Percentiles rank a stretch among this genome's conserved stretches.
phyloP scores from a whole-genome alignment of 2,797 vertebrate genomes.

The Myotis pilosus region DNA sequence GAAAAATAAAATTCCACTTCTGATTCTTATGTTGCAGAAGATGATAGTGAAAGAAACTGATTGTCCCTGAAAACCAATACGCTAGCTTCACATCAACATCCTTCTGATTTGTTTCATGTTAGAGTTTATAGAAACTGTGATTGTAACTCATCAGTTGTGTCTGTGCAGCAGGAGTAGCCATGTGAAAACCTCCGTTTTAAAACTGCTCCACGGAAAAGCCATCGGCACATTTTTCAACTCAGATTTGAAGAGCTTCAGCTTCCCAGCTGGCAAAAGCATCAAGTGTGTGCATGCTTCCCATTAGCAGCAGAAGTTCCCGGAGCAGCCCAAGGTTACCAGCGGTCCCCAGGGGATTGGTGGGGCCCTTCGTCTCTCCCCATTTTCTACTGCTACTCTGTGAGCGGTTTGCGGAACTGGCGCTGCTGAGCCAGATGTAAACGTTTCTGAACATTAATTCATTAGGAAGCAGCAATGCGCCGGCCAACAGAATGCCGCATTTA shows the following conservation, averaged over 20 bases:
- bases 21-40: slow-evolving; percentile 2
- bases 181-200: slow-evolving; percentile 36
- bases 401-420: slow-evolving; percentile 36
- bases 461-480: slow-evolving; percentile 1
- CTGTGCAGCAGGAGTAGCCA: neutral
- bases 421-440: slow-evolving; percentile 3
- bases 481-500: neutral
- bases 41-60: neutral
- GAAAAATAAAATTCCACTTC: neutral
- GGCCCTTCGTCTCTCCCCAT: slow-evolving; percentile 17
- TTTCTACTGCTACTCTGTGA: slow-evolving; percentile 6
- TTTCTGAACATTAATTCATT: slow-evolving; percentile 20
- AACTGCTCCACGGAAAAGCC: neutral
- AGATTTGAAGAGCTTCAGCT: slow-evolving; percentile 57
- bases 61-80: neutral
- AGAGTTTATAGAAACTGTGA: neutral
- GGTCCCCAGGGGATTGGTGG: neutral
- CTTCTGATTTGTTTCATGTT: neutral
- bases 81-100: neutral
- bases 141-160: neutral
- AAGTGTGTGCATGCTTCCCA: slow-evolving; percentile 55
- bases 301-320: slow-evolving; percentile 41
- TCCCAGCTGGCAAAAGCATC: slow-evolving; percentile 65
- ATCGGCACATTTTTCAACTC: slow-evolving; percentile 49
- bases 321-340: neutral